Percentiles rank a stretch among this genome's conserved stretches.
Conservation (phyloP, 1,140 invertebrate genomes). For the Zophobas morio region DNA sequence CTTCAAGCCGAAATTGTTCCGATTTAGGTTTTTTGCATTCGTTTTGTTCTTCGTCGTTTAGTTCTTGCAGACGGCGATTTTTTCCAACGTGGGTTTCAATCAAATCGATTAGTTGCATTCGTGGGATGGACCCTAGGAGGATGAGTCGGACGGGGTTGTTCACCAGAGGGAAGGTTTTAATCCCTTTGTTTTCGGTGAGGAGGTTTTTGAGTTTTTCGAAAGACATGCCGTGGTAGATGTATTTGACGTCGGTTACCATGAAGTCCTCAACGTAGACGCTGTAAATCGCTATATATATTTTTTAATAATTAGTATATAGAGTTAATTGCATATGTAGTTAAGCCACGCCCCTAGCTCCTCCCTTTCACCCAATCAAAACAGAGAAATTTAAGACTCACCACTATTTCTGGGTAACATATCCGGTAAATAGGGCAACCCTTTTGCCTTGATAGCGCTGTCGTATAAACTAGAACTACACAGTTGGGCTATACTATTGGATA, state of each 20-base stretch:
- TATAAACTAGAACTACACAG: conserved; percentile 96
- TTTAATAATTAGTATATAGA: too few relatives aligned
- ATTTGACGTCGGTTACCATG: conserved; percentile 92
- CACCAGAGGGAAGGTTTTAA: conserved; percentile 90
- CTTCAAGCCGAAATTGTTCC: conserved; percentile 43
- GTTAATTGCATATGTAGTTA: too few relatives aligned
- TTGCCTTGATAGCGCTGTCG: conserved; percentile 97
- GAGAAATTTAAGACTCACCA: conserved; percentile 67
- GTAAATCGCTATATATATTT: conserved; percentile 83
- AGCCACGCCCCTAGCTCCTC: too few relatives aligned
- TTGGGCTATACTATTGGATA: conserved; percentile 76
- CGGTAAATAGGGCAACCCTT: conserved; percentile 96
- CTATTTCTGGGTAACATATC: conserved; percentile 87
- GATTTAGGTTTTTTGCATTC: conserved; percentile 71
- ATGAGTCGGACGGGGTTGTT: conserved; percentile 94
- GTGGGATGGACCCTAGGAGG: conserved; percentile 91
- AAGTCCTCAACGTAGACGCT: conserved; percentile 96
- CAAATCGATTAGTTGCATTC: conserved; percentile 88
- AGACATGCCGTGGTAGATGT: conserved; percentile 91
- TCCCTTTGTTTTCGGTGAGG: conserved; percentile 75
- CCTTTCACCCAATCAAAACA: too few relatives aligned
- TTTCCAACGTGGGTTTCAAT: conserved; percentile 90
- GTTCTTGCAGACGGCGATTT: conserved; percentile 83
- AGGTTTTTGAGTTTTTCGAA: conserved; percentile 89
- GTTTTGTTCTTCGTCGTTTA: conserved; percentile 24